A percentile compares a stretch with the other conserved stretches of the same genome.
These are phyloP conservation scores for mouse (Mus musculus) DNA, from an alignment of 2,113 vertebrate species.

Conservation along the genomic window DNA sequence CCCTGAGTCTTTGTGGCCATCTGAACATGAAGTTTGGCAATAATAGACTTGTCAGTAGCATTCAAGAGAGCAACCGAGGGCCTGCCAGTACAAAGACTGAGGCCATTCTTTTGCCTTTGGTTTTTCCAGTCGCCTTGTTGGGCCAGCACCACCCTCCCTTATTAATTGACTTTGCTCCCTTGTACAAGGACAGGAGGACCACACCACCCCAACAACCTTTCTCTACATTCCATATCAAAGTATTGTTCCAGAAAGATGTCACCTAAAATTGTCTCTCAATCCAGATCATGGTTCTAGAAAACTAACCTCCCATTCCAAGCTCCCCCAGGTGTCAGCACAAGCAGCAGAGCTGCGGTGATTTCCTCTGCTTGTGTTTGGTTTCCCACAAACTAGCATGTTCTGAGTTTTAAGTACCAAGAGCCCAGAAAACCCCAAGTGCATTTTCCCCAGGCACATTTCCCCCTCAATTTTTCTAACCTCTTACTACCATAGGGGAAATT, in stretches of 20 bases:
- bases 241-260: background rate
- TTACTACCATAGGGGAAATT: constrained; percentile 77
- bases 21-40: background rate
- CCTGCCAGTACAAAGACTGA: background rate
- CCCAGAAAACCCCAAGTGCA: constrained; percentile 52
- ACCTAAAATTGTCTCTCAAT: background rate
- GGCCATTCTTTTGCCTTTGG: background rate
- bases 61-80: background rate
- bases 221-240: background rate
- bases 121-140: background rate
- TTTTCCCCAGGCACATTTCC: constrained; percentile 68
- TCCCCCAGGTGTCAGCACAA: background rate
- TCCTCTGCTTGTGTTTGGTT: constrained; percentile 38
- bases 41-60: background rate
- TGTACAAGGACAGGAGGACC: background rate
- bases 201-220: rapidly evolving
- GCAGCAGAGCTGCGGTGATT: background rate
- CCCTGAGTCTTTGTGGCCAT: background rate
- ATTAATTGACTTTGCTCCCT: background rate
- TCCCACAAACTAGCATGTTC: constrained; percentile 37
- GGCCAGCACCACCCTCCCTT: background rate
- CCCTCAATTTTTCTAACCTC: constrained; percentile 77
- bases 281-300: background rate
- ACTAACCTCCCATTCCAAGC: constrained; percentile 9
- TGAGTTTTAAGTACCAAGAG: constrained; percentile 49